phyloP scores from a whole-genome alignment of 2,888 invertebrate genomes.

The Hirtodrosophila histrioides region DNA sequence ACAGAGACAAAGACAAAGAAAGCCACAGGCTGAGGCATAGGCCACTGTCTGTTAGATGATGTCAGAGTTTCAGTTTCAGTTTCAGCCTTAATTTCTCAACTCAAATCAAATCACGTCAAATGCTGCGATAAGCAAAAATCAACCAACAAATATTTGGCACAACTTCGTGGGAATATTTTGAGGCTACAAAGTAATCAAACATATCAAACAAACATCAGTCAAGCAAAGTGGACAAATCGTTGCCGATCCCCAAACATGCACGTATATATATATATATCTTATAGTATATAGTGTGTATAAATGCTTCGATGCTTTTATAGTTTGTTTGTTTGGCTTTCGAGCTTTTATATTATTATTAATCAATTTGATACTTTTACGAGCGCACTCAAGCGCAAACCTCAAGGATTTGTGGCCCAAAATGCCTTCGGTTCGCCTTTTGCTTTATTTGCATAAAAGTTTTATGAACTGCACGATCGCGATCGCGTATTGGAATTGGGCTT shows the following conservation, averaged over 20 bases:
- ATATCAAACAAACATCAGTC: slow-evolving; percentile 76
- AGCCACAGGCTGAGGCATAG: not conserved
- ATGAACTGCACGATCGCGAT: slow-evolving; percentile 63
- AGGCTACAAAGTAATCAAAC: slow-evolving; percentile 72
- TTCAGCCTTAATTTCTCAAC: slow-evolving; percentile 20
- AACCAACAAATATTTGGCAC: slow-evolving; percentile 16
- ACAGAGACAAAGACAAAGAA: slow-evolving; percentile 11
- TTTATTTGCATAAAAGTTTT: slow-evolving; percentile 74
- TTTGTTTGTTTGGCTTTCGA: slow-evolving; percentile 55
- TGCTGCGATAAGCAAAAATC: slow-evolving; percentile 68
- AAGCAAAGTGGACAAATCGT: slow-evolving; percentile 72
- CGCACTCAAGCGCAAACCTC: slow-evolving; percentile 75
- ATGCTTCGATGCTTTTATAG: slow-evolving; percentile 48
- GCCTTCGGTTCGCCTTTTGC: slow-evolving; percentile 24
- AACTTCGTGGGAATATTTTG: slow-evolving; percentile 68
- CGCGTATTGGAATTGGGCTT: slow-evolving; percentile 16
- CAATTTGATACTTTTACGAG: slow-evolving; percentile 80
- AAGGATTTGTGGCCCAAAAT: slow-evolving; percentile 64
- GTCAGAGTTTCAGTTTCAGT: slow-evolving; percentile 67
- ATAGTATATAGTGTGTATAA: too few species aligned
- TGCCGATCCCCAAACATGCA: slow-evolving; percentile 21
- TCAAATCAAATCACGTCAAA: slow-evolving; percentile 74
- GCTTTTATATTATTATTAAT: slow-evolving; percentile 78
- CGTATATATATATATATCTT: not conserved
- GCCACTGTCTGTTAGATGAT: slow-evolving; percentile 61